These are phyloP conservation scores for Campoplex capitator DNA, from an alignment of 2,888 invertebrate species.

Conservation along the genomic window DNA sequence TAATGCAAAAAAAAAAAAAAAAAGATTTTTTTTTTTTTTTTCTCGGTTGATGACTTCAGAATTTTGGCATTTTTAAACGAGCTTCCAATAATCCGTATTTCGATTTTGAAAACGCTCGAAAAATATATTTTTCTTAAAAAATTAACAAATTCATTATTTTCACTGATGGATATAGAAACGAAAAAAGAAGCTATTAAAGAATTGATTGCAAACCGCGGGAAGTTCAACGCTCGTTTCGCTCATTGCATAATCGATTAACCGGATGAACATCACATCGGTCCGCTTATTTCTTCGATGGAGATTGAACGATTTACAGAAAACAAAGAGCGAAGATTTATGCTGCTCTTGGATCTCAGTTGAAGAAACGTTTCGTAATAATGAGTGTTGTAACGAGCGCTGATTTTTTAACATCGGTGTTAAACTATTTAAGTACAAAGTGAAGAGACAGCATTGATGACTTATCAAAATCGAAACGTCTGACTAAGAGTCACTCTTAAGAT, in stretches of 20 bases:
- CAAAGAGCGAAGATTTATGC: constrained; percentile 7
- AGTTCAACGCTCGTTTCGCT: constrained; percentile 74
- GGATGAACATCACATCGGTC: constrained; percentile 30
- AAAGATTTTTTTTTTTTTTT: not conserved
- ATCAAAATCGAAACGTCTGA: not conserved
- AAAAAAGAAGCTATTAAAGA: not conserved
- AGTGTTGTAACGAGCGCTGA: not conserved
- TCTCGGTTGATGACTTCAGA: not conserved
- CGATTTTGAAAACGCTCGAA: not conserved
- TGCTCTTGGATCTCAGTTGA: not conserved
- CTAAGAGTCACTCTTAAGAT: not conserved
- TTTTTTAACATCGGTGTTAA: not conserved
- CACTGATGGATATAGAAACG: not conserved
- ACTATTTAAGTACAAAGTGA: not conserved
- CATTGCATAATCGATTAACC: constrained; percentile 73
- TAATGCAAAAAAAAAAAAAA: not conserved
- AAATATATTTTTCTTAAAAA: not conserved
- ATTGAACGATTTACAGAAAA: constrained; percentile 12
- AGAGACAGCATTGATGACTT: not conserved
- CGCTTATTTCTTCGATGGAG: constrained; percentile 14
- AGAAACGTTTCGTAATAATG: constrained; percentile 19
- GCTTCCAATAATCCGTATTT: not conserved
- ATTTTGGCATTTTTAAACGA: not conserved
- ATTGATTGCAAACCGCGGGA: constrained; percentile 54
- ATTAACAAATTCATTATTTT: not conserved